Base-by-base conservation (phyloP, 2,797 vertebrate genomes). In the Antrozous pallidus region DNA sequence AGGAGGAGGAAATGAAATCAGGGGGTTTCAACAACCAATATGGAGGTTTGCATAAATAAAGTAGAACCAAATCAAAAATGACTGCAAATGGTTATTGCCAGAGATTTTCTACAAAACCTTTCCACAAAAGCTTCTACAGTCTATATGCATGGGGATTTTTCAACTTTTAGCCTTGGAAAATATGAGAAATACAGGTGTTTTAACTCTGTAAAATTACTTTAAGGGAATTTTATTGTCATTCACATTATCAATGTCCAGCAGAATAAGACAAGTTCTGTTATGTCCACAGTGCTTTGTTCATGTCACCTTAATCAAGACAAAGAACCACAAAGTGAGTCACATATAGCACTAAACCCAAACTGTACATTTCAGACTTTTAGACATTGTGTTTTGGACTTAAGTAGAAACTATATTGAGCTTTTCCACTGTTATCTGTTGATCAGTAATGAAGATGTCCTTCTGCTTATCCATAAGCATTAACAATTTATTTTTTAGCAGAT, bases 1-100 rank as follows among this genome's bases (percentile, higher is more conserved):
- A 79, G 61, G 26, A 91, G 17, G 40, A 92, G 74, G 73, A 90
- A 92, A 93, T 82, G 51, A 92, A 92, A 70, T 4, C 77, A 94
- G 51, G 31, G 81, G 79, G 36, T 58, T 82, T 88, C 40, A 70
- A 79, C 26, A 78, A 92, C 56, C 26, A 82, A 61, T 79, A 74
- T 40, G 63, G 22, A 91, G 49, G 78, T 94, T 74, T 93, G 20
- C 36, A 81, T 90, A 56, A 86, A 61, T 85, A 58, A 87, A 63
- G 4, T 26, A 83, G 45, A 94, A 85, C 82, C 26, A 75, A 92
- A 88, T 51, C 61, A 40, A 31, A 93, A 92, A 86, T 18, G 1
- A 70, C 18, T 71, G 33, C 1, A 2, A 42, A 20, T n/a, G 2
- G 28, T 93, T 82, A 42, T 78, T 85, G 8, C 26, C 6, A 6